Conservation (phyloP, 2,113 vertebrate genomes). For the Nannobrachium achirus region DNA sequence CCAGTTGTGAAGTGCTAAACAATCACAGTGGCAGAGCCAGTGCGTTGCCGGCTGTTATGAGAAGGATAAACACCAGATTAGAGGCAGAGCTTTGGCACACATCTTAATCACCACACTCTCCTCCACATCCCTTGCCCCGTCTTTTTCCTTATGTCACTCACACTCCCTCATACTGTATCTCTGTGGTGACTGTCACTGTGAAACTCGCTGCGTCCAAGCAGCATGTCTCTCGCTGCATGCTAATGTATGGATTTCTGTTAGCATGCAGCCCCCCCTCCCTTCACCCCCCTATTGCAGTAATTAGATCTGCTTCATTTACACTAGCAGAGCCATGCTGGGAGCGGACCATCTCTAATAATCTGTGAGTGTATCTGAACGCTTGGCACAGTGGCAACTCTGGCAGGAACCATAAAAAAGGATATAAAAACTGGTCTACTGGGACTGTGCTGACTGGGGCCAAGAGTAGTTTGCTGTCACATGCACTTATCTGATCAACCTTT, state of each 20-base stretch:
- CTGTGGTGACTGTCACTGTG: slow-evolving; percentile 59
- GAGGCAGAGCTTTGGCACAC: slow-evolving; percentile 49
- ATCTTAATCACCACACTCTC: slow-evolving; percentile 53
- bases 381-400: slow-evolving; percentile 40
- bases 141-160: slow-evolving; percentile 57
- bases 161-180: slow-evolving; percentile 54
- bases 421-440: slow-evolving; percentile 37
- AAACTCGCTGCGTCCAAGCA: slow-evolving; percentile 57
- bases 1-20: slow-evolving; percentile 27
- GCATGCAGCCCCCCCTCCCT: slow-evolving; percentile 35
- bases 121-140: slow-evolving; percentile 59
- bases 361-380: slow-evolving; percentile 67
- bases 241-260: slow-evolving; percentile 63
- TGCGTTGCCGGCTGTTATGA: slow-evolving; percentile 41
- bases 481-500: slow-evolving; percentile 1
- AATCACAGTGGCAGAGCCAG: slow-evolving; percentile 20
- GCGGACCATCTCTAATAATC: slow-evolving; percentile 70
- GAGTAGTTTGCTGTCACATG: slow-evolving; percentile 29
- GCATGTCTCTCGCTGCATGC: slow-evolving; percentile 41
- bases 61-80: slow-evolving; percentile 36
- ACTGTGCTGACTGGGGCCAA: slow-evolving; percentile 17
- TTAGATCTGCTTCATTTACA: slow-evolving; percentile 75
- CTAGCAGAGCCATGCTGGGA: slow-evolving; percentile 53
- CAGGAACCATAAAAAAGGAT: slow-evolving; percentile 51
- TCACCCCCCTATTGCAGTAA: slow-evolving; percentile 60